phyloP scores from a whole-genome alignment of 2,888 invertebrate genomes.

The Fissipunctia ypsillon region DNA sequence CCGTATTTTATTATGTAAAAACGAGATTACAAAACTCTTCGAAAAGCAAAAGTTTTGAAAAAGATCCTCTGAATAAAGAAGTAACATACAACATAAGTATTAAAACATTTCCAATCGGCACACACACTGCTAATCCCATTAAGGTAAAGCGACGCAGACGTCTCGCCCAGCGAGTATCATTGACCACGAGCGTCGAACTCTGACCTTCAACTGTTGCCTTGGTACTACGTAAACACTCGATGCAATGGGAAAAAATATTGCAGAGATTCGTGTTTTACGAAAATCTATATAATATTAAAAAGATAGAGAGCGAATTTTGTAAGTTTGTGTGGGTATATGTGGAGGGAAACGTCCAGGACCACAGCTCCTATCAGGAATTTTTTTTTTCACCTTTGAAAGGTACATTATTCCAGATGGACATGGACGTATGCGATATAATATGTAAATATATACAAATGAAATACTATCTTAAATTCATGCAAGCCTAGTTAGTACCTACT shows the following conservation, averaged over 20 bases:
- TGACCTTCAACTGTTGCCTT: slow-evolving; percentile 70
- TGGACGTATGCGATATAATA: no score
- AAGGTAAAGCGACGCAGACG: slow-evolving; percentile 46
- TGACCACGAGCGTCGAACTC: slow-evolving; percentile 67
- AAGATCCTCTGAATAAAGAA: no score
- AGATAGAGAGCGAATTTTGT: no score
- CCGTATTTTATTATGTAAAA: background rate
- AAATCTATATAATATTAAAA: no score
- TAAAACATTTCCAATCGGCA: slow-evolving; percentile 42
- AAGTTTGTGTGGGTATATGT: no score
- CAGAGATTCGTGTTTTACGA: background rate
- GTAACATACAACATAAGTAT: slow-evolving; percentile 19
- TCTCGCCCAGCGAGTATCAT: slow-evolving; percentile 64
- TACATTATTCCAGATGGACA: no score
- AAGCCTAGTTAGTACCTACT: no score
- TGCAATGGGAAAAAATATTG: slow-evolving; percentile 51
- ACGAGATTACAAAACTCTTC: background rate
- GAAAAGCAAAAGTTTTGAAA: background rate
- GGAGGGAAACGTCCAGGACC: no score
- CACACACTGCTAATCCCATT: slow-evolving; percentile 55
- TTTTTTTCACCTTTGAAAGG: no score
- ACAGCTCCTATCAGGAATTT: no score
- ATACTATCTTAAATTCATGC: no score
- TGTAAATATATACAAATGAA: no score
- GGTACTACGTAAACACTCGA: slow-evolving; percentile 52